These are phyloP conservation scores for Macroteleia sp. DNA, from an alignment of 2,888 invertebrate species.

Conservation along the genomic window DNA sequence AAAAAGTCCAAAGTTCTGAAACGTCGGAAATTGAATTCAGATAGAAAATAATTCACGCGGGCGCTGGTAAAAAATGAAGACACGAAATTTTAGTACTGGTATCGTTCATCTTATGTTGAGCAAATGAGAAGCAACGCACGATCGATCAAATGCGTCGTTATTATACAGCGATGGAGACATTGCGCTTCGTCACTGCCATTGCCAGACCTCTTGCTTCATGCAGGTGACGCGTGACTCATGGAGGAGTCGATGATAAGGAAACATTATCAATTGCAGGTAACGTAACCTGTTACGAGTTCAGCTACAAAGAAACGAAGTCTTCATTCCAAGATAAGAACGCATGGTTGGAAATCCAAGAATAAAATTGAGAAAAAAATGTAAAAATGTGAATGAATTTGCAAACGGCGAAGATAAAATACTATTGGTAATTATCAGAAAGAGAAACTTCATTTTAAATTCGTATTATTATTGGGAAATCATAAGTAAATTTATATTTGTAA, in stretches of 20 bases:
- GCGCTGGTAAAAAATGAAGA: constrained; percentile 31
- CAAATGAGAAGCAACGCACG: constrained; percentile 39
- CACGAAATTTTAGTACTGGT: constrained; percentile 22
- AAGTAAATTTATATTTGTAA: too few relatives aligned
- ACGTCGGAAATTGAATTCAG: constrained; percentile 27
- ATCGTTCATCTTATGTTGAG: constrained; percentile 38
- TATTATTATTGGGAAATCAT: too few relatives aligned
- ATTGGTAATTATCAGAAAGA: too few relatives aligned
- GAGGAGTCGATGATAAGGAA: constrained; percentile 30
- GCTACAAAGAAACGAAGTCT: too few relatives aligned
- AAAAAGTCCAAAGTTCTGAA: constrained; percentile 6
- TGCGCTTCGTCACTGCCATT: constrained; percentile 54
- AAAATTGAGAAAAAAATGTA: too few relatives aligned
- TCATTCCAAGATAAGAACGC: too few relatives aligned
- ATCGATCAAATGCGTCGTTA: constrained; percentile 54
- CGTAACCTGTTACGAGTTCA: neutral
- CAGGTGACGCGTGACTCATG: constrained; percentile 49
- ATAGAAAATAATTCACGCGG: constrained; percentile 34
- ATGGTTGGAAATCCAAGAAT: too few relatives aligned
- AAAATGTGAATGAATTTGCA: too few relatives aligned
- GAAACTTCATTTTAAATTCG: too few relatives aligned
- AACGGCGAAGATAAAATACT: too few relatives aligned
- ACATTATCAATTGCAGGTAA: constrained; percentile 23
- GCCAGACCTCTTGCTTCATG: constrained; percentile 36
- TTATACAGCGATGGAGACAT: constrained; percentile 45